phyloP scores from a whole-genome alignment of 92 coral and sea anemone genomes.

The Paramuricea clavata region DNA sequence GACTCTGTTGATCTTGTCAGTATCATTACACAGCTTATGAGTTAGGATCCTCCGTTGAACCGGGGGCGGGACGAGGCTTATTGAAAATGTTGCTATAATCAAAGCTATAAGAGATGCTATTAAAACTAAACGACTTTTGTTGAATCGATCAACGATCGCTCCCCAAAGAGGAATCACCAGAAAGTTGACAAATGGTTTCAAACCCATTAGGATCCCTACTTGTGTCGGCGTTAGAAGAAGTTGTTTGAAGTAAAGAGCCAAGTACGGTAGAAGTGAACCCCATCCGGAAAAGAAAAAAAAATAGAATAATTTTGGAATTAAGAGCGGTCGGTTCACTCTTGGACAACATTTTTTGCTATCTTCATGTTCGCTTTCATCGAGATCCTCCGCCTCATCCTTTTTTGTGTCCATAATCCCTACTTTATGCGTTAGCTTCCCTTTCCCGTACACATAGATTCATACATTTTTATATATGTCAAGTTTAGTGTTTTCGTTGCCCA shows the following conservation, averaged over 20 bases:
- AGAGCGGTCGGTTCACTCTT: conserved; percentile 85
- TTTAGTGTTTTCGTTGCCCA: background rate
- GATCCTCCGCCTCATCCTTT: conserved; percentile 39
- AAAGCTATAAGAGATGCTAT: conserved; percentile 89
- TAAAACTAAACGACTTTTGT: conserved; percentile 92
- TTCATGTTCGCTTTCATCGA: background rate
- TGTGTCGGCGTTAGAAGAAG: conserved; percentile 96
- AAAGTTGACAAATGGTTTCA: conserved; percentile 96
- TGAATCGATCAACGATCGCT: conserved; percentile 97
- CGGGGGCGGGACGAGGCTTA: conserved; percentile 91
- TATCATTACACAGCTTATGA: conserved; percentile 81
- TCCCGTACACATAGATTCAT: conserved; percentile 63
- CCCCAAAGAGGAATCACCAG: conserved; percentile 99
- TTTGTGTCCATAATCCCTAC: conserved; percentile 64
- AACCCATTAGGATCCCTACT: conserved; percentile 98
- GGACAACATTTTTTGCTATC: conserved; percentile 79
- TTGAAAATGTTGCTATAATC: conserved; percentile 84
- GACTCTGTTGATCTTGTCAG: conserved; percentile 77
- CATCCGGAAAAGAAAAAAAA: conserved; percentile 98
- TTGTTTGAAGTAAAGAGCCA: conserved; percentile 98
- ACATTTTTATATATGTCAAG: background rate
- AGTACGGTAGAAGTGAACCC: conserved; percentile 95
- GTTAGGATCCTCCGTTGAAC: conserved; percentile 83
- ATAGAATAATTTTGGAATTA: conserved; percentile 90
- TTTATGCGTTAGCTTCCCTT: conserved; percentile 29